Evolutionary conservation across 2,888 invertebrate genomes (phyloP).

Genomic region (Bellardia bayeri): DNA sequence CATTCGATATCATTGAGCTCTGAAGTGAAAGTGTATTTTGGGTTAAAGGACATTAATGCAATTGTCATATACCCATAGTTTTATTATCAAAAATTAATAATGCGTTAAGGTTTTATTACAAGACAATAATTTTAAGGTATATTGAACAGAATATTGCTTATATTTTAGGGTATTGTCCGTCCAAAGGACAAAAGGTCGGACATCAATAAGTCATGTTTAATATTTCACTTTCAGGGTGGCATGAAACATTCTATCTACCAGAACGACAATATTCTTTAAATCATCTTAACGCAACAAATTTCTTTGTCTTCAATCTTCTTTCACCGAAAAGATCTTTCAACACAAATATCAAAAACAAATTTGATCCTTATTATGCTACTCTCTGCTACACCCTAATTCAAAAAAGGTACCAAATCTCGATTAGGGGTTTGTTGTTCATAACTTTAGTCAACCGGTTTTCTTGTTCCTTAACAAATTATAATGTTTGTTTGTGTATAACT

Average conservation of each 20-base stretch:
- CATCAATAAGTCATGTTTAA: too few species aligned
- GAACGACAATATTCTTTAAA: too few species aligned
- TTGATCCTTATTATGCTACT: neutral
- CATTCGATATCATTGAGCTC: neutral
- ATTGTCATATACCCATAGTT: neutral
- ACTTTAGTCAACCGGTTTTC: slow-evolving; percentile 21
- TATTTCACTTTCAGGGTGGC: too few species aligned
- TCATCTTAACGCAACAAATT: too few species aligned
- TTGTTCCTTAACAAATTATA: slow-evolving; percentile 28
- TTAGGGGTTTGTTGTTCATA: neutral
- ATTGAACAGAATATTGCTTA: too few species aligned
- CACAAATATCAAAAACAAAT: neutral
- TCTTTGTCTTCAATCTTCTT: neutral
- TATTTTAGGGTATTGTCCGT: too few species aligned
- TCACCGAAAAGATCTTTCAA: neutral
- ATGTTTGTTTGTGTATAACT: slow-evolving; percentile 5
- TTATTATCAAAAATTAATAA: slow-evolving; percentile 5
- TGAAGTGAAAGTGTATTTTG: slow-evolving; percentile 34
- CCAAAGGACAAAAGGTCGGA: too few species aligned
- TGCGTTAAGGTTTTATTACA: slow-evolving; percentile 9
- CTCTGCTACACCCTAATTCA: neutral
- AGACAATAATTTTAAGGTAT: neutral
- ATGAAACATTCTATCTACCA: too few species aligned
- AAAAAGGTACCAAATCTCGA: neutral
- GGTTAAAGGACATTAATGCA: slow-evolving; percentile 11